Base-by-base conservation (phyloP, 1,140 invertebrate species). In the Sycophila sp. region DNA sequence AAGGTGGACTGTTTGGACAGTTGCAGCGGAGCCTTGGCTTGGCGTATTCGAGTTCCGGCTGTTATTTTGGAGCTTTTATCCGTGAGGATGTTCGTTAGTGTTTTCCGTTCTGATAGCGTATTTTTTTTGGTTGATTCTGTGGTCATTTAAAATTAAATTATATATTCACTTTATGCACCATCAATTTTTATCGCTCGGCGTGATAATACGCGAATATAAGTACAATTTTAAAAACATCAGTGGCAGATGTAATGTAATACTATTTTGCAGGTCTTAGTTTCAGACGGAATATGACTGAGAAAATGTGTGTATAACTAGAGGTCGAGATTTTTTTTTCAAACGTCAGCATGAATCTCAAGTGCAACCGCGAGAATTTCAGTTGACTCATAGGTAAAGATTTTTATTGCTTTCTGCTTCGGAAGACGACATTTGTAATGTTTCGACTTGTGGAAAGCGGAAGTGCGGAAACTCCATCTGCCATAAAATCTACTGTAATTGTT, bases 311-410 rank as follows among this genome's bases (percentile, higher is more conserved):
- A 15, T 55, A 19, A n/a, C 3, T 7, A n/a, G 19, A 36, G 19
- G 30, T 10, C 7, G 30, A 6, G n/a, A 5, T 22, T n/a, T n/a
- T 19, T 51, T 22, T 36, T 17, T 19, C n/a, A 36, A 56, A 22
- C 13, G 36, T 59, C 56, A 42, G 34, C 38, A 8, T 19, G 15
- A 38, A 58, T 59, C 56, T 59, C 56, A 59, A 36, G 56, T 59
- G 56, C 42, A 59, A 28, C 36, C n/a, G 56, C 22, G 11, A 28
- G 0, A 2, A 26, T 11, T 3, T 13, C 1, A 4, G 30, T 30
- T 58, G 65, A 68, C 34, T 68, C 51, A 49, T 59, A 11, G 26
- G 24, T 28, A n/a, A 26, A 68, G 28, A 68, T 59, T 59, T 59
- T 36, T 36, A 68, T 59, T 55, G 15, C 28, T 45, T 42, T 59